A percentile compares a stretch with the other conserved stretches of the same genome.
Evolutionary conservation across 2,113 vertebrate genomes (phyloP).

Genomic region (Vanacampus margaritifer): DNA sequence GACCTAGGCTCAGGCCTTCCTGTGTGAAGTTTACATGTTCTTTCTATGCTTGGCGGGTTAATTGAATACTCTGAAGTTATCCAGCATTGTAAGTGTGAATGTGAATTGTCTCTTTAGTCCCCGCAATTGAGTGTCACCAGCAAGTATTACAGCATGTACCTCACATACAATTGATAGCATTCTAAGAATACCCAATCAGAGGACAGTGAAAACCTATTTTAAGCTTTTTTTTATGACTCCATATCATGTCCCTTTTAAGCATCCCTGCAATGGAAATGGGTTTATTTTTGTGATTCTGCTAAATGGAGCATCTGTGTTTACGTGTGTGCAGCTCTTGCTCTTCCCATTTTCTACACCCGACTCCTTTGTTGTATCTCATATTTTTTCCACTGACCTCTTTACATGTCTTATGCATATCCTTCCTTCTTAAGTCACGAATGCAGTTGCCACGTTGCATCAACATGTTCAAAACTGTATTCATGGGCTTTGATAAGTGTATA

Average conservation of each 20-base stretch:
- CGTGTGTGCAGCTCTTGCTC: conserved; percentile 28
- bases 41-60: too few relatives aligned
- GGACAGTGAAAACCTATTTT: conserved; percentile 46
- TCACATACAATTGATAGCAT: conserved; percentile 11
- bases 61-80: too few relatives aligned
- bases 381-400: conserved; percentile 16
- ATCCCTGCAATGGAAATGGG: conserved; percentile 23
- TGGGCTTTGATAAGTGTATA: neutral
- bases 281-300: conserved; percentile 56
- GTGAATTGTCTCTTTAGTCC: too few relatives aligned
- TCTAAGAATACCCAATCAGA: conserved; percentile 6
- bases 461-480: neutral
- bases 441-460: neutral
- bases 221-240: conserved; percentile 14
- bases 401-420: neutral
- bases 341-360: neutral
- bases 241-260: conserved; percentile 31
- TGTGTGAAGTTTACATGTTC: too few relatives aligned
- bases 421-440: neutral
- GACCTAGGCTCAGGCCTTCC: too few relatives aligned
- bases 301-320: conserved; percentile 63
- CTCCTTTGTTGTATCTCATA: neutral
- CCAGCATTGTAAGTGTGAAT: too few relatives aligned
- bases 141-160: neutral
- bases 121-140: too few relatives aligned